Percentiles rank a stretch among this genome's conserved stretches.
Conservation (phyloP, 2,888 invertebrate genomes). For the Thereva nobilitata region DNA sequence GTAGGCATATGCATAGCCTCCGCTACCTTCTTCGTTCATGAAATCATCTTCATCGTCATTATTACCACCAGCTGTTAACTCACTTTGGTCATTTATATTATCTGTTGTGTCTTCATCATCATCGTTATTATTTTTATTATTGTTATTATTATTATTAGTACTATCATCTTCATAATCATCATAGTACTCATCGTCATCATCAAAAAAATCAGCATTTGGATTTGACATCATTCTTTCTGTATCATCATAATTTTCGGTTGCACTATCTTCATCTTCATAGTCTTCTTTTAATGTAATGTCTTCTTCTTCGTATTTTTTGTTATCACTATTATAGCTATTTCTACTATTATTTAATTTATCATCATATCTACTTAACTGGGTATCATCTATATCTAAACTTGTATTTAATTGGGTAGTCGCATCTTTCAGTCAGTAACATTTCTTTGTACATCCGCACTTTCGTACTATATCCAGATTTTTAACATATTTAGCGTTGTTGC, state of each 20-base stretch:
- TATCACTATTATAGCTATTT: slow-evolving; percentile 46
- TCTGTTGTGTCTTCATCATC: slow-evolving; percentile 46
- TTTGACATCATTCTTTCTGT: slow-evolving; percentile 49
- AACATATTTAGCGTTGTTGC: slow-evolving; percentile 89
- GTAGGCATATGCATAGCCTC: slow-evolving; percentile 42
- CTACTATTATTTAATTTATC: slow-evolving; percentile 47
- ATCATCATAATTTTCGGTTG: slow-evolving; percentile 25
- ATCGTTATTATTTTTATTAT: slow-evolving; percentile 40
- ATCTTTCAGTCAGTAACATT: slow-evolving; percentile 77
- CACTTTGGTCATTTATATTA: slow-evolving; percentile 53
- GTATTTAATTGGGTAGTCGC: slow-evolving; percentile 62
- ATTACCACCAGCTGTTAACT: slow-evolving; percentile 48
- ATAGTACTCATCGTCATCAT: slow-evolving; percentile 46
- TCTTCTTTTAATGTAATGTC: slow-evolving; percentile 6
- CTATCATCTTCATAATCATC: slow-evolving; percentile 44
- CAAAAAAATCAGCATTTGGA: slow-evolving; percentile 47
- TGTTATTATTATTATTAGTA: slow-evolving; percentile 44
- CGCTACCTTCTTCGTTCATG: slow-evolving; percentile 54
- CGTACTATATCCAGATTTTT: slow-evolving; percentile 96
- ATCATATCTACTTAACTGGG: slow-evolving; percentile 50
- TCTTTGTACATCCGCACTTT: slow-evolving; percentile 93
- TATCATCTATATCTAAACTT: slow-evolving; percentile 57
- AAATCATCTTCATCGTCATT: slow-evolving; percentile 49
- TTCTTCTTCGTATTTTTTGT: slow-evolving; percentile 37
- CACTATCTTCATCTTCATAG: slow-evolving; percentile 16